Evolutionary conservation across 2,113 vertebrate genomes (phyloP).

Genomic region (Rhea americana): DNA sequence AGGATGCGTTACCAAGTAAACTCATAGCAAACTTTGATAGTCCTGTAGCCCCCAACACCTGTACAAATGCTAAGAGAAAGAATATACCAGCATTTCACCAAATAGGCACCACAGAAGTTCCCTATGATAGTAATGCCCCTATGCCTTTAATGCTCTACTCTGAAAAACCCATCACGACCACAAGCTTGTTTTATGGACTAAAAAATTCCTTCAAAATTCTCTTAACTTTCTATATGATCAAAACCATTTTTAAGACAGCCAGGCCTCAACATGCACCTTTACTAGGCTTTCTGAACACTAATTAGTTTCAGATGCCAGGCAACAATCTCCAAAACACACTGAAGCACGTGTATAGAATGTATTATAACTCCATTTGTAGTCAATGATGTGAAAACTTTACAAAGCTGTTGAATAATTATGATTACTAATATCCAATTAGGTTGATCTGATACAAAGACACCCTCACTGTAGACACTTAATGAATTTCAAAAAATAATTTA

Average conservation of each 20-base stretch:
- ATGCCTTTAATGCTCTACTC: neutral
- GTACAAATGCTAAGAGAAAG: neutral
- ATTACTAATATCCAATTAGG: constrained; percentile 65
- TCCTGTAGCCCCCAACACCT: neutral
- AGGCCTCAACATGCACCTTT: constrained; percentile 24
- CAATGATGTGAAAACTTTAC: constrained; percentile 58
- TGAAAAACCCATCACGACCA: neutral
- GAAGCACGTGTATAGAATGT: constrained; percentile 58
- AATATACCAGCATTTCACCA: neutral
- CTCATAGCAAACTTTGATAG: neutral
- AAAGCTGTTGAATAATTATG: constrained; percentile 63
- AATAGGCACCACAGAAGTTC: neutral
- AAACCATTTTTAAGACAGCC: constrained; percentile 1
- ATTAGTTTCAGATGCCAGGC: constrained; percentile 68
- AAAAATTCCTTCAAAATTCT: neutral
- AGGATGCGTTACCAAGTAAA: neutral
- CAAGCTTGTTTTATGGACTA: neutral
- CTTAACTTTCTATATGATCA: constrained; percentile 1
- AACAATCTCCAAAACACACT: constrained; percentile 64
- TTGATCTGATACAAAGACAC: constrained; percentile 37
- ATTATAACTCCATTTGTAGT: constrained; percentile 50
- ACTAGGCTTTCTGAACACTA: constrained; percentile 31
- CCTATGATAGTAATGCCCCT: neutral
- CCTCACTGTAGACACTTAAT: neutral
- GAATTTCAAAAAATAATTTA: neutral